Conservation (phyloP, 2,888 invertebrate species). For the Eustalomyia histrio region DNA sequence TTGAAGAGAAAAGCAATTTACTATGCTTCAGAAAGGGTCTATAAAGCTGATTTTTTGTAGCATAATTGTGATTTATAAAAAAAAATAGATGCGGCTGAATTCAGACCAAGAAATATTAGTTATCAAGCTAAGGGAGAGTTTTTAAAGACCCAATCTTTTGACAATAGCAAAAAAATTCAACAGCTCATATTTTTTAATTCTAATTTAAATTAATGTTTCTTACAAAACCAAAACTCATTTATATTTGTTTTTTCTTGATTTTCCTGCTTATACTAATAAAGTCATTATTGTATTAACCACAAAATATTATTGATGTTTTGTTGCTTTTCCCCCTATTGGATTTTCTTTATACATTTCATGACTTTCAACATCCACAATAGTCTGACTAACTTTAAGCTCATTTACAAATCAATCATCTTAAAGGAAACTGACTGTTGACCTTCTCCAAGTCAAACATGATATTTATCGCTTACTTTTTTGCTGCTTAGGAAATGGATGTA, state of each 20-base stretch:
- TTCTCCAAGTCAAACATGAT: constrained; percentile 43
- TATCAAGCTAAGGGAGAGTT: too few species aligned
- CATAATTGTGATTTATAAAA: too few species aligned
- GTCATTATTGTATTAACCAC: constrained; percentile 33
- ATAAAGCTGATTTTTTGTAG: too few species aligned
- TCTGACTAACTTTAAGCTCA: constrained; percentile 31
- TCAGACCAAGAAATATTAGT: too few species aligned
- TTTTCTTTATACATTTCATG: neutral
- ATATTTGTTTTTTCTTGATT: neutral
- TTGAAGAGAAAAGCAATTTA: too few species aligned
- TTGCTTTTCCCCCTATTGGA: neutral
- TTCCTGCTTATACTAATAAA: neutral
- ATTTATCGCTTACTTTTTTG: constrained; percentile 19
- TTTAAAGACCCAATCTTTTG: too few species aligned
- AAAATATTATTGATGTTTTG: neutral
- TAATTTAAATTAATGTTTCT: neutral
- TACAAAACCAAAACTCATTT: neutral
- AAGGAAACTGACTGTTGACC: constrained; percentile 46
- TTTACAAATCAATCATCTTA: constrained; percentile 58
- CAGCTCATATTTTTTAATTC: neutral
- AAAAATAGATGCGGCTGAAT: too few species aligned
- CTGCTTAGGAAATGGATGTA: constrained; percentile 1
- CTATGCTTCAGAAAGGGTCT: too few species aligned
- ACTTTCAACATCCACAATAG: constrained; percentile 1
- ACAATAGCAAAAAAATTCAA: too few species aligned